These are phyloP conservation scores for Sebastes iracundus DNA, from an alignment of 2,797 vertebrate species.

Conservation along the genomic window DNA sequence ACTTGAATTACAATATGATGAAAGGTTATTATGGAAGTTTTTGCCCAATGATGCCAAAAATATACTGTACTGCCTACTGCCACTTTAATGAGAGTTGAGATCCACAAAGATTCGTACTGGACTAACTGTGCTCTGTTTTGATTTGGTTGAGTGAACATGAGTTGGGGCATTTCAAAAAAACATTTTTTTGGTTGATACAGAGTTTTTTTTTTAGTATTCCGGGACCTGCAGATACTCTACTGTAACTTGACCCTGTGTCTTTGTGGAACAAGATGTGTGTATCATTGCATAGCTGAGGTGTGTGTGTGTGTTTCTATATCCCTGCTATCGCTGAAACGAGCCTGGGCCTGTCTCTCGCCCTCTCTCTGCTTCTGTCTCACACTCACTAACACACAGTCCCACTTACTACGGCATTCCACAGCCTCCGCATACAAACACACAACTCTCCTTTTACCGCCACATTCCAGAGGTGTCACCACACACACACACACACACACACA, in stretches of 20 bases:
- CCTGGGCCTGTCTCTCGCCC: conserved; percentile 42
- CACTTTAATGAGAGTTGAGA: neutral
- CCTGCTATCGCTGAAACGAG: conserved; percentile 39
- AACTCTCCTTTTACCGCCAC: conserved; percentile 49
- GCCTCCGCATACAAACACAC: conserved; percentile 31
- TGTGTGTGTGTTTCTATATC: neutral
- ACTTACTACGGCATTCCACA: conserved; percentile 68
- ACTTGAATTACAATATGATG: too few species aligned
- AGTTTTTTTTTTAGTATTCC: neutral
- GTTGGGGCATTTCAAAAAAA: too few species aligned
- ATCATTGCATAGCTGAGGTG: neutral
- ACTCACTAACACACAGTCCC: conserved; percentile 22
- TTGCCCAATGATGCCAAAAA: too few species aligned
- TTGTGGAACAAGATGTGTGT: neutral
- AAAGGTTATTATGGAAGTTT: too few species aligned
- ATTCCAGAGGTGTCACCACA: conserved; percentile 49
- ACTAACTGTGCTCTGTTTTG: neutral
- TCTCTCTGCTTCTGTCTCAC: neutral
- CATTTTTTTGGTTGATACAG: too few species aligned
- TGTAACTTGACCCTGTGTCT: neutral
- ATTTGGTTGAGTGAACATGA: neutral
- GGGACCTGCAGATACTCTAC: neutral
- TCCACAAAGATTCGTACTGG: neutral
- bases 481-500: conserved; percentile 15
- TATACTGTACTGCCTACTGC: too few species aligned